Evolutionary conservation across 2,113 vertebrate genomes (phyloP).

Genomic region (Odocoileus hemionus): DNA sequence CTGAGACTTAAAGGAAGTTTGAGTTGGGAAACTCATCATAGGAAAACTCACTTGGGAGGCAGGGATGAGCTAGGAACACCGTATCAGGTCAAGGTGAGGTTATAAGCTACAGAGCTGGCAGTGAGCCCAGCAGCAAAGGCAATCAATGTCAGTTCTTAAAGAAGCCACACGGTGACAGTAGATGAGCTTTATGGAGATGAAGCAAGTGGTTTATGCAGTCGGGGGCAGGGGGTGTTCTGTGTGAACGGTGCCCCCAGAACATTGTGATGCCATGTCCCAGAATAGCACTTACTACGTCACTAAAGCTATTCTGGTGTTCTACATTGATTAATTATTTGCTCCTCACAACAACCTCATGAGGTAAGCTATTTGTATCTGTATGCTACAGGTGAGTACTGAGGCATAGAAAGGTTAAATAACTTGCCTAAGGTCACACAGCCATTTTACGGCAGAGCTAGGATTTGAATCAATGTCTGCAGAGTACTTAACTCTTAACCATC

Average conservation of each 20-base stretch:
- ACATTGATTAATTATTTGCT: background rate
- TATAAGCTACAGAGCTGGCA: background rate
- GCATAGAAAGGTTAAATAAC: background rate
- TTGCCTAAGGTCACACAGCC: background rate
- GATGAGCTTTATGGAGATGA: background rate
- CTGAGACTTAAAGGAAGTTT: background rate
- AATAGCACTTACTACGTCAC: background rate
- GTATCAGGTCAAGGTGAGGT: background rate
- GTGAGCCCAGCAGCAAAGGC: background rate
- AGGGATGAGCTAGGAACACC: background rate
- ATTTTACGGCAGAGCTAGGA: background rate
- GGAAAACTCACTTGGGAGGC: background rate
- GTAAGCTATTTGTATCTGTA: background rate
- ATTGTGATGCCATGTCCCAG: fast-evolving
- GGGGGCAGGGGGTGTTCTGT: too few species aligned
- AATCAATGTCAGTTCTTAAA: background rate
- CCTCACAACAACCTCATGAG: background rate
- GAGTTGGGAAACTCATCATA: background rate
- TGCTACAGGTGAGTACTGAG: background rate
- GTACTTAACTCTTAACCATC: background rate
- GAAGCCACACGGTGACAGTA: background rate
- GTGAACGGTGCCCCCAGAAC: background rate
- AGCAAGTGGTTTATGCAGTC: background rate
- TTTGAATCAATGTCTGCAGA: background rate
- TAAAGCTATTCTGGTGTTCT: background rate